Conservation (phyloP, 2,888 invertebrate species). For the Gibbula magus region DNA sequence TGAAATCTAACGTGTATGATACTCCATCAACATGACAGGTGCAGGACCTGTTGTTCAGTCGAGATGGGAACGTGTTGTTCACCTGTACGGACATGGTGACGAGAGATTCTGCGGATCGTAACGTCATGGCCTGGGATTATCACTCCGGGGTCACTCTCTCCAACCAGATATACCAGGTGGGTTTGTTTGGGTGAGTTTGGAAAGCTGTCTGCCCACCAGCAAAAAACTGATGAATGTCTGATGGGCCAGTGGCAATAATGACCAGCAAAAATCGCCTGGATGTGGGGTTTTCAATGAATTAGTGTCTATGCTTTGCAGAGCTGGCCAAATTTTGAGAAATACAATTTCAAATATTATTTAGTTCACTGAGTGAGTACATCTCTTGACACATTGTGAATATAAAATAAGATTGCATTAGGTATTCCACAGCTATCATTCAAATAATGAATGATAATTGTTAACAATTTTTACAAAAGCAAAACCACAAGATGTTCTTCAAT, state of each 20-base stretch:
- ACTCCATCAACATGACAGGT: conserved; percentile 52
- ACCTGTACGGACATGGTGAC: conserved; percentile 70
- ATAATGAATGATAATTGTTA: background rate
- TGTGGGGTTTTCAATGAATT: no score
- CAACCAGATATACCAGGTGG: conserved; percentile 75
- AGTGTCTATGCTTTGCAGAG: no score
- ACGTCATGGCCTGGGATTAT: conserved; percentile 76
- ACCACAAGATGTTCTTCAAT: no score
- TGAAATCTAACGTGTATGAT: background rate
- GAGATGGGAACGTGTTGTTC: conserved; percentile 67
- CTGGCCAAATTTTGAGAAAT: no score
- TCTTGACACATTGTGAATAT: no score
- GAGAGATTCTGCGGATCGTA: conserved; percentile 74
- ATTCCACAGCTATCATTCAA: background rate
- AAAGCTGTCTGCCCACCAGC: background rate
- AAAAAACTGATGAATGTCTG: no score
- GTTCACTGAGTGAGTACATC: no score
- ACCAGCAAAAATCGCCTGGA: no score
- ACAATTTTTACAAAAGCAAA: no score
- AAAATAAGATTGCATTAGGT: no score
- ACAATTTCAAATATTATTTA: no score
- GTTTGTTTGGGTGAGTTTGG: background rate
- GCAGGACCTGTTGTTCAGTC: conserved; percentile 72
- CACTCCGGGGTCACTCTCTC: conserved; percentile 70
- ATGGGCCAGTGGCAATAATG: no score